Evolutionary conservation across 23 tunicate species (phyloP), one percentile per base, ranked within the genome.

Genomic region (Diplosoma virens): DNA sequence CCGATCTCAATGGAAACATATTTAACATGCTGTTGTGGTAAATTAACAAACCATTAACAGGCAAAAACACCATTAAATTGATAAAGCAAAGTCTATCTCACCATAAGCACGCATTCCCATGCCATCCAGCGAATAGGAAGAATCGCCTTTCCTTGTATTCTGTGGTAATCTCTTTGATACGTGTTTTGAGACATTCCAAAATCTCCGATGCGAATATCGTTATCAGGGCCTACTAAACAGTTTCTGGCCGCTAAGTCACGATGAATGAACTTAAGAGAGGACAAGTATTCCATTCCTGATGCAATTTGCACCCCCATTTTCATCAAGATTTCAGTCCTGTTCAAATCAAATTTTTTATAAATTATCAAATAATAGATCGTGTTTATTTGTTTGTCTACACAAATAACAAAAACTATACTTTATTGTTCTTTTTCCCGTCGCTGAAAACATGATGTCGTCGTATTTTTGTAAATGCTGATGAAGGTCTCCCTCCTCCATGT

Each of bases 91-190:
- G n/a, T n/a, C n/a, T n/a, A n/a, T 3, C 92, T 71, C 37, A 86
- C 92, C 92, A 79, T 78, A 0, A 86, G 58, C n/a, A 86, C 84
- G 31, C 84, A 66, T 65, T 92, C 97, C 97, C 97, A 92, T 3
- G 97, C 76, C 97, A 92, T 84, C 97, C 97, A 92, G 24, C 97
- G 74, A 55, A 92, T 81, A 18, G 97, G 97, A 5, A 92, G 63
- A 31, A 85, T 84, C 1, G 87, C 97, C 27, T 59, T 37, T 9
- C 97, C 97, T 37, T 92, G 86, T 0, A 85, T 85, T 35, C 89
- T 79, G 80, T 85, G 85, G 48, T 92, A 92, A 71, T 92, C 97
- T 2, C 87, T 71, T 55, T 85, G 92, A 56, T 92, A 92, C 97
- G 85, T 85, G 82, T 80, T 81, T 22, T 90, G 50, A 22, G 95